Base-by-base conservation (phyloP, 2,888 invertebrate species). In the Pachycephus smyrnensis region DNA sequence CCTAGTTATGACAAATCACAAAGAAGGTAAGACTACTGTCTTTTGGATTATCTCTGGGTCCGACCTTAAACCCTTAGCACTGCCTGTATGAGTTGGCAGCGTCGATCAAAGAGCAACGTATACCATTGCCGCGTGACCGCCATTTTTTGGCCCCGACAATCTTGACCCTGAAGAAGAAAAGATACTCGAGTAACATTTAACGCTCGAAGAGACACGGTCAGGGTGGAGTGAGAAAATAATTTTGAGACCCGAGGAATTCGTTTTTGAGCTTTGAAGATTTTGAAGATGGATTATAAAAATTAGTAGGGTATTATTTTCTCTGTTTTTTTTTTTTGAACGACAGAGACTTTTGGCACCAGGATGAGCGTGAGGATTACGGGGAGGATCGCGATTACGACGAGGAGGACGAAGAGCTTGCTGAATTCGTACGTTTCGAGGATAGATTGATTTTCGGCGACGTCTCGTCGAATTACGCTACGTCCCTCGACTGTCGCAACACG, bases 401-500 rank as follows among this genome's bases (percentile, higher is more conserved):
- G 9, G 86, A 84, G 35, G 80, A 84, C 80, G 88, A 91, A 76
- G 89, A 88, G 73, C 88, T 90, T 12, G 77, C 77, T 82, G 71
- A 82, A 90, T 78, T 89, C 88, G 77, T 86, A 76, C 35, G 88
- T 84, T 82, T 90, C 88, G 81, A 91, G 84, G 86, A 92, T 81
- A 86, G 89, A 71, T 78, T 89, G 80, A 84, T 90, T 76, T 89
- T 92, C 89, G 81, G 92, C 81, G 85, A 92, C 84, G 87, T 84
- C 76, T 88, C 88, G 77, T 84, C 87, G 31, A 80, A 37, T 78
- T 83, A 81, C 76, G 80, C 80, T 40, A 89, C 89, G 31, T 89
- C 90, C 31, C 78, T 90, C 79, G 91, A 91, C 78, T 90, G 88
- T 80, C 87, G 90, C 15, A 91, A 90, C 83, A 90, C 90, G 75